A percentile compares a stretch with the other conserved stretches of the same genome.
phyloP scores from a whole-genome alignment of 2,797 vertebrate species.

The Poeciliopsis gracilis region DNA sequence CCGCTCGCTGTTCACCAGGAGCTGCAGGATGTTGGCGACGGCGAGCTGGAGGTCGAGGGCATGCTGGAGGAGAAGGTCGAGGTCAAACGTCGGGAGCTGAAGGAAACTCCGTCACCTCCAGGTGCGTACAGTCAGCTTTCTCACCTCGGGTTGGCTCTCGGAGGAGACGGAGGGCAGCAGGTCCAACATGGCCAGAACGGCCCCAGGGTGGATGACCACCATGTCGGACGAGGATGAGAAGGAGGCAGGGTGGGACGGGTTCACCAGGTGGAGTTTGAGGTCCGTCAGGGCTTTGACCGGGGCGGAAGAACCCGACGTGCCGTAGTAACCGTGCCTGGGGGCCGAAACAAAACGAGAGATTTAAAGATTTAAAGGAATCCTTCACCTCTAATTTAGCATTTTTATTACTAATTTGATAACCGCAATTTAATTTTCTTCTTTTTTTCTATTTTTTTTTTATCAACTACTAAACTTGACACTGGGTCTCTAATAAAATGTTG shows the following conservation, averaged over 20 bases:
- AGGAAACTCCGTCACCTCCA: background rate
- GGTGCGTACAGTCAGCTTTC: background rate
- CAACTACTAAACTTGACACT: no score
- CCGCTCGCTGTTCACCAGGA: slow-evolving; percentile 92
- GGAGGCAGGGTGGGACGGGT: slow-evolving; percentile 74
- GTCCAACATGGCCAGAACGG: slow-evolving; percentile 93
- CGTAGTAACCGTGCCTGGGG: slow-evolving; percentile 89
- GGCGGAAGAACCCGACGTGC: slow-evolving; percentile 84
- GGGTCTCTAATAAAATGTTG: no score
- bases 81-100: background rate
- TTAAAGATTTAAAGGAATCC: no score
- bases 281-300: slow-evolving; percentile 87
- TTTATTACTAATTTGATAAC: no score
- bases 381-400: background rate
- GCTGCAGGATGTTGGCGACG: slow-evolving; percentile 93
- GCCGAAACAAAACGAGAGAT: background rate
- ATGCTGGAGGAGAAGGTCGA: slow-evolving; percentile 77
- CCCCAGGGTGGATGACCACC: slow-evolving; percentile 95
- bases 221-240: slow-evolving; percentile 80
- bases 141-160: slow-evolving; percentile 92
- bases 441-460: no score
- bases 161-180: slow-evolving; percentile 93
- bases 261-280: slow-evolving; percentile 84
- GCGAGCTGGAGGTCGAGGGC: slow-evolving; percentile 95
- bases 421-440: no score